Evolutionary conservation across 2,113 vertebrate species (phyloP), one percentile per base, ranked within the genome.

Genomic region (Accipiter cooperii): DNA sequence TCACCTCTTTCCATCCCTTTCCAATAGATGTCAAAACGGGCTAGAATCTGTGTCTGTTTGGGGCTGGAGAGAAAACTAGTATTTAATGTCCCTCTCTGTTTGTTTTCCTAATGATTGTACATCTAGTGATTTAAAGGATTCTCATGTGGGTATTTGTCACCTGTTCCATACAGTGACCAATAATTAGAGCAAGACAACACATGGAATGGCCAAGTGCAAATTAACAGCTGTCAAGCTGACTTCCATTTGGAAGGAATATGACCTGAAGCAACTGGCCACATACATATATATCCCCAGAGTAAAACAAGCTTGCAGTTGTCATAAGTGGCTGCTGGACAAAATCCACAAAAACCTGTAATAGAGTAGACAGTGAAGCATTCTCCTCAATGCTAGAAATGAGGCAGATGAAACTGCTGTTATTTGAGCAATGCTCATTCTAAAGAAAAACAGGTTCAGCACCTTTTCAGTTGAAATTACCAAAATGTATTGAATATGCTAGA

Each of bases 111-210:
- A 93, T 65, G 81, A 88, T 46, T 52, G 12, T 70, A 83, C 20
- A 65, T 77, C 54, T 54, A 73, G 66, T 90, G 73, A 92, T 84
- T 71, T 66, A 63, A 80, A 91, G 61, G 15, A 80, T 95, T 96
- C 71, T 97, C 76, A 38, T 84, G 88, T 75, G 95, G 63, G 42
- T 55, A 91, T 91, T 52, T 94, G 92, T 96, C 91, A 97, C 93
- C 87, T 89, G 63, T 94, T 95, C 83, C 80, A 68, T 82, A 47
- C 64, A 84, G 33, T 93, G 86, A 93, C 73, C 97, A 92, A 63
- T 74, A 87, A 89, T 95, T 95, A 96, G 19, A 64, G 82, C 75
- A 83, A 89, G 81, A 88, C 89, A 92, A 60, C 76, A 89, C 49
- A 85, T 29, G 64, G 69, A 61, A 88, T 15, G 47, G 55, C 81